These are phyloP conservation scores for Anableps anableps DNA, from an alignment of 2,797 vertebrate genomes.

Conservation along the genomic window DNA sequence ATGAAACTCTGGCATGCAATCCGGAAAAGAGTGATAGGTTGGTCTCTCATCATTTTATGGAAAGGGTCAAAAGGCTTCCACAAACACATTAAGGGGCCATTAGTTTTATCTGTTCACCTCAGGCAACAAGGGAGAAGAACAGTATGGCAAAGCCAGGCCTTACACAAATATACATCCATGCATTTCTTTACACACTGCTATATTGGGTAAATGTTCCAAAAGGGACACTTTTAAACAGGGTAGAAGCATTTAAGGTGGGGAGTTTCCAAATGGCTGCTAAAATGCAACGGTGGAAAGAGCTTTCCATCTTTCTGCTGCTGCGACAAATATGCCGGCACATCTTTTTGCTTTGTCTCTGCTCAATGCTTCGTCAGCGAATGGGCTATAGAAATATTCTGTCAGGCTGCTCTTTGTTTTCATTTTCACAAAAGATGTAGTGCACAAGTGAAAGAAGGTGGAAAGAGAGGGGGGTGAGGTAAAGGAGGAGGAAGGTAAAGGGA, in stretches of 20 bases:
- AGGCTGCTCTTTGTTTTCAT: slow-evolving; percentile 85
- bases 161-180: slow-evolving; percentile 73
- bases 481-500: slow-evolving; percentile 60
- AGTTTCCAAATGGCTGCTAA: slow-evolving; percentile 65
- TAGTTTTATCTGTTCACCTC: slow-evolving; percentile 73
- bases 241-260: slow-evolving; percentile 24
- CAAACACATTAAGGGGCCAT: slow-evolving; percentile 74
- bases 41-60: slow-evolving; percentile 43
- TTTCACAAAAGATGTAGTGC: slow-evolving; percentile 82
- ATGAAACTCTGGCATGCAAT: slow-evolving; percentile 39
- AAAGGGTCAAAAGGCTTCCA: slow-evolving; percentile 63
- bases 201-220: slow-evolving; percentile 75
- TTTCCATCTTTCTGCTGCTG: slow-evolving; percentile 78
- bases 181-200: slow-evolving; percentile 68
- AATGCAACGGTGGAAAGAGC: slow-evolving; percentile 63
- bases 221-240: slow-evolving; percentile 67
- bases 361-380: slow-evolving; percentile 84
- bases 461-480: slow-evolving; percentile 6
- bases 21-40: slow-evolving; percentile 36
- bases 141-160: slow-evolving; percentile 65
- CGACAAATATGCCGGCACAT: slow-evolving; percentile 83
- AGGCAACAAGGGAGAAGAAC: slow-evolving; percentile 62
- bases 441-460: slow-evolving; percentile 38
- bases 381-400: slow-evolving; percentile 87
- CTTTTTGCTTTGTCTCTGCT: slow-evolving; percentile 80